Base-by-base conservation (phyloP, 2,888 invertebrate species). In the Metalampra italica region DNA sequence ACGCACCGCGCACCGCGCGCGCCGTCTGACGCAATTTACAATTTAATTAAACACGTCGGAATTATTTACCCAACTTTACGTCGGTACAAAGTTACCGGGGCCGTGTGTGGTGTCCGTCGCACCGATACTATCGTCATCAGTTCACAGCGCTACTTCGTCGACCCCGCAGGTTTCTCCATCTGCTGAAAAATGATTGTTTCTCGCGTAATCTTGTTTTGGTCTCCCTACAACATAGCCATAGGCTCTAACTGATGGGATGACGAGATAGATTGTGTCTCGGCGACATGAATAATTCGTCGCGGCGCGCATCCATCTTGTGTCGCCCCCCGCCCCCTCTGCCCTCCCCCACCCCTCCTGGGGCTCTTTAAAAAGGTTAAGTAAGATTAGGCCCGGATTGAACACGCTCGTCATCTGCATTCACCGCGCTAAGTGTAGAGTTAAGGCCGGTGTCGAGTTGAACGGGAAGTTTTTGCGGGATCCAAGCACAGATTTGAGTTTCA, bases 241-340 rank as follows among this genome's bases (percentile, higher is more conserved):
- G n/a, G n/a, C 22, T 22, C 22, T 22, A 5, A 22, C 2, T 22
- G 22, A 22, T 22, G 5, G 22, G 5, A 22, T 48, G 58, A 46
- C 43, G 54, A 50, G 56, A 56, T 53, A 54, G 52, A 55, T 52
- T 52, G 55, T 56, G 60, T 57, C 61, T 54, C 52, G 53, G 54
- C 44, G 52, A 49, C 59, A 57, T 61, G 59, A 61, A 59, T 64
- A 64, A 66, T 64, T 63, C 58, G 49, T 50, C 34, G 15, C 36
- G 40, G 45, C 7, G 11, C 46, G 56, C 64, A 69, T 69, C 68
- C 60, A 66, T 68, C 65, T 68, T 61, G 47, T 51, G 51, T 51
- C 36, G 36, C n/a, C 12, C n/a, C 9, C 4, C 14, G 34, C 36
- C 22, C 51, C 49, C 45, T 49, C 49, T n/a, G n/a, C n/a, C 52